These are phyloP conservation scores for Lepidonotus clava DNA, from an alignment of 2,888 invertebrate genomes.

Conservation along the genomic window DNA sequence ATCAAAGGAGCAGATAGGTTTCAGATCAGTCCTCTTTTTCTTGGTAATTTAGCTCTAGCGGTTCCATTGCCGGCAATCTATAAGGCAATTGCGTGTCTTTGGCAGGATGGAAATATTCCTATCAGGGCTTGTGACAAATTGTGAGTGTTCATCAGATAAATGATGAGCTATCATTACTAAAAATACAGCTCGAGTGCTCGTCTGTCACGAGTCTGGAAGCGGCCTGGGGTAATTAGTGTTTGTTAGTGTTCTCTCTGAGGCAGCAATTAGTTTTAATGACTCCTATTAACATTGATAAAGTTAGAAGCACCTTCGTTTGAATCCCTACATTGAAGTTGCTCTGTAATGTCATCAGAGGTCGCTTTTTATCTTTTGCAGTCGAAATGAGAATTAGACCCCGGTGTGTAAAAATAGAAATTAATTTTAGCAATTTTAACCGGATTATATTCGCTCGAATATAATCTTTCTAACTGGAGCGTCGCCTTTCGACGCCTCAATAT, in stretches of 20 bases:
- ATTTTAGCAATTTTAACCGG: constrained; percentile 14
- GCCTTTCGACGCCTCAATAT: background rate
- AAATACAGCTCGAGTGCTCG: background rate
- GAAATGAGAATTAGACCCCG: constrained; percentile 27
- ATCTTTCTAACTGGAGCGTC: background rate
- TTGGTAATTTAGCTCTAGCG: background rate
- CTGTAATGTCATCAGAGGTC: constrained; percentile 42
- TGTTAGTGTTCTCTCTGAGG: constrained; percentile 41
- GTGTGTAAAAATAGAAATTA: constrained; percentile 3
- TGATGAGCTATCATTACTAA: constrained; percentile 37
- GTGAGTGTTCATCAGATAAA: constrained; percentile 39
- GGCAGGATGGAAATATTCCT: constrained; percentile 26
- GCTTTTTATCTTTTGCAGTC: background rate
- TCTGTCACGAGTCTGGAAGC: constrained; percentile 27
- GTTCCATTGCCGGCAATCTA: constrained; percentile 30
- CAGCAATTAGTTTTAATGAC: constrained; percentile 52
- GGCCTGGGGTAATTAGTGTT: constrained; percentile 36
- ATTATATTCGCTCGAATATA: background rate
- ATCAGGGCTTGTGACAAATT: constrained; percentile 45
- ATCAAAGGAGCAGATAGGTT: constrained; percentile 14
- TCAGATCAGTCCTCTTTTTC: constrained; percentile 24
- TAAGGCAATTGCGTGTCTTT: constrained; percentile 17
- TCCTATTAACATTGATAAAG: constrained; percentile 51
- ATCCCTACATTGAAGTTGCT: constrained; percentile 22
- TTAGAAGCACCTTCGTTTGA: constrained; percentile 41